phyloP scores from a whole-genome alignment of 2,797 vertebrate genomes.

The Philypnodon macrostomus region DNA sequence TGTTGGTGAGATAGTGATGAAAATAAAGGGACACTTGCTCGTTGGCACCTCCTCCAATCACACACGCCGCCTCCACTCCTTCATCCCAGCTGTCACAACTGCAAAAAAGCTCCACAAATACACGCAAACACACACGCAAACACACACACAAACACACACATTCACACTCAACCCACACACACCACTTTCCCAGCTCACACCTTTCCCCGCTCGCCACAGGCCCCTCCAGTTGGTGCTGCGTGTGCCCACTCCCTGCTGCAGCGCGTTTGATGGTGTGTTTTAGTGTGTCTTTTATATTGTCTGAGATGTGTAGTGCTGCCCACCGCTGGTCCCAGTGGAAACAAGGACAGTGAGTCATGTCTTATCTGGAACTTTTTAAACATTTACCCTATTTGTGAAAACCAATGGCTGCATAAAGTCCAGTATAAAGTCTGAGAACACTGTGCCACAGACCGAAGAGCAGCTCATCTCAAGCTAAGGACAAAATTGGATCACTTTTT shows the following conservation, averaged over 20 bases:
- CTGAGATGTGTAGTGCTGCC: conserved; percentile 35
- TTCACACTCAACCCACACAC: too few species aligned
- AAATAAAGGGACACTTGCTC: conserved; percentile 79
- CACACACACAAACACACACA: conserved; percentile 71
- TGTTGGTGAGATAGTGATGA: conserved; percentile 45
- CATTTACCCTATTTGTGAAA: conserved; percentile 45
- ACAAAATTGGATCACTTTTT: too few species aligned
- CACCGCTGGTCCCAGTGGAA: conserved; percentile 48
- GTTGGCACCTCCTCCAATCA: conserved; percentile 77
- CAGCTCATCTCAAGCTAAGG: too few species aligned
- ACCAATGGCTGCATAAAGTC: conserved; percentile 44
- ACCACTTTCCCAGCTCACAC: conserved; percentile 73
- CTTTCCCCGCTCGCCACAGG: conserved; percentile 69
- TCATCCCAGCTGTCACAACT: conserved; percentile 80
- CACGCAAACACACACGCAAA: conserved; percentile 63
- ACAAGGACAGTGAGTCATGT: conserved; percentile 35
- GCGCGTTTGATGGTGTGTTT: conserved; percentile 14
- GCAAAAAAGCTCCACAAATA: conserved; percentile 74
- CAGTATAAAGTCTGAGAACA: conserved; percentile 32
- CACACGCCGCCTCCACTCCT: conserved; percentile 75
- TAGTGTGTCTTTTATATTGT: conserved; percentile 29
- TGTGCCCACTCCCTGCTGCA: conserved; percentile 66
- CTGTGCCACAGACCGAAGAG: too few species aligned
- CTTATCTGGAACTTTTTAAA: conserved; percentile 19
- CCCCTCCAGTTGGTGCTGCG: conserved; percentile 67